Base-by-base conservation (phyloP, 2,113 vertebrate genomes). In the Dolichallabes microphthalmus region DNA sequence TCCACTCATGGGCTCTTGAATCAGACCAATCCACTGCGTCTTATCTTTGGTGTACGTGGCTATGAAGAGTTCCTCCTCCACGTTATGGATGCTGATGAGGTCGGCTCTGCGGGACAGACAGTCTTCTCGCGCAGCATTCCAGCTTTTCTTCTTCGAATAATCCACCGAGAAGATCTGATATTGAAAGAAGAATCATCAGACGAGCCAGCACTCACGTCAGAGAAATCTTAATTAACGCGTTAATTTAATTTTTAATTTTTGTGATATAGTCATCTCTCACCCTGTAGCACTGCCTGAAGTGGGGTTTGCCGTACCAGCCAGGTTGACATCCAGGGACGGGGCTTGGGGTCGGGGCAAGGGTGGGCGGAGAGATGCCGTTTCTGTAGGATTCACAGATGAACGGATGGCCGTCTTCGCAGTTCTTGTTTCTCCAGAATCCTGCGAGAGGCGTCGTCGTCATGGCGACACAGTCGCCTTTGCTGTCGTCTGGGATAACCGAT, bases 21-120 rank as follows among this genome's bases (percentile, higher is more conserved):
- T 93, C 78, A 95, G 92, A 61, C 95, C 95, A 20, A 95, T 95
- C 94, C 95, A 95, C 86, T 93, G 93, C 86, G 87, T 92, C 88
- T 75, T 92, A 77, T 25, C 93, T 88, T 93, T 94, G 82, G 84
- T 93, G 91, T 92, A 92, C 2, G 78, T 13, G 9, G 94, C 61
- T 50, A 95, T 80, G 87, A 95, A 95, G 55, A 83, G 81, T 25
- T 95, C 94, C 81, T 95, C 94, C 12, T 88, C 89, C 35, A 90
- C 88, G 10, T 0, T 91, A 88, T 95, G 94, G 87, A 95, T 92
- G 90, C 95, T 95, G 88, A 91, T 91, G 78, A 95, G 89, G 39
- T 93, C 35, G 2, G 92, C 94, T 6, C 94, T 93, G 60, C 94
- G 90, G 66, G 89, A 2, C 0, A 91, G 1, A 7, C 95, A 95